These are phyloP conservation scores for Porites lutea DNA, from an alignment of 64 coral and sea anemone species.

Conservation along the genomic window DNA sequence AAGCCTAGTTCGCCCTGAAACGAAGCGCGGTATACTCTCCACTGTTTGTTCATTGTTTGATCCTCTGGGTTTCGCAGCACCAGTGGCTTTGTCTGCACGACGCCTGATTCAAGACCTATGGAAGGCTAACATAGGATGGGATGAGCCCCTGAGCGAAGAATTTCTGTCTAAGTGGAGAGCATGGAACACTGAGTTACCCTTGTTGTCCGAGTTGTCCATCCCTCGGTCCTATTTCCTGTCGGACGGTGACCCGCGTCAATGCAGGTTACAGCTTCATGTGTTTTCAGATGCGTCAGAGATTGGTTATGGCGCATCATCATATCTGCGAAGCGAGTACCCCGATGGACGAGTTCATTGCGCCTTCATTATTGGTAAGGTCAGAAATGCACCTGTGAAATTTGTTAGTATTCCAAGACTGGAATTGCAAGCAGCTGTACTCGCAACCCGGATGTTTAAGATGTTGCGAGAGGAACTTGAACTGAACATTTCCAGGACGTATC, in stretches of 20 bases:
- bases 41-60: slow-evolving; percentile 40
- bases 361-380: slow-evolving; percentile 43
- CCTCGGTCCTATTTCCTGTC: slow-evolving; percentile 45
- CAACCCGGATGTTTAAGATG: slow-evolving; percentile 1
- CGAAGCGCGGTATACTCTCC: slow-evolving; percentile 36
- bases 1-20: slow-evolving; percentile 11
- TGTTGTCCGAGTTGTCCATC: slow-evolving; percentile 7
- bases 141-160: too few species aligned
- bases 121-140: too few species aligned
- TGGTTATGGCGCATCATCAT: slow-evolving; percentile 21
- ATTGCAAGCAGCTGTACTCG: slow-evolving; percentile 46
- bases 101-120: too few species aligned
- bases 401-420: slow-evolving; percentile 50
- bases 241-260: neutral
- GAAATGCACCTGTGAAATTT: slow-evolving; percentile 39
- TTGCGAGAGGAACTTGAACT: slow-evolving; percentile 24
- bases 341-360: slow-evolving; percentile 28
- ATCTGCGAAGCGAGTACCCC: slow-evolving; percentile 3
- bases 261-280: slow-evolving; percentile 24
- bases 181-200: slow-evolving; percentile 35
- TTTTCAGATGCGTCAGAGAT: slow-evolving; percentile 49
- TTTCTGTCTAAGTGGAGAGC: neutral
- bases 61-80: slow-evolving; percentile 25
- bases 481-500: neutral
- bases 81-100: neutral